Base-by-base conservation (phyloP, 2,113 vertebrate genomes). In the Trematocara variabile region DNA sequence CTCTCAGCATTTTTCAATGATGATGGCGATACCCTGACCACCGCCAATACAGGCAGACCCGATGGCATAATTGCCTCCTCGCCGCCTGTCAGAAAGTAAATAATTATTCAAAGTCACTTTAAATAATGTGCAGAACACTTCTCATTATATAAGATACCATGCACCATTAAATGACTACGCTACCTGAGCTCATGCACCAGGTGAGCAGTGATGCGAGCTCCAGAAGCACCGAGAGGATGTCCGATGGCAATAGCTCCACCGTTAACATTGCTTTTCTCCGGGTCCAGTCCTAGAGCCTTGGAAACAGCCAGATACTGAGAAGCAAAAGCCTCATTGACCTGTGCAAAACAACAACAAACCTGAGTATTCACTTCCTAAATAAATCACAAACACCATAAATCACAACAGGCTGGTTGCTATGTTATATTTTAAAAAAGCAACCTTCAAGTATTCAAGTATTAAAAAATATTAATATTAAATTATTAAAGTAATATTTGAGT, bases 261-360 rank as follows among this genome's bases (percentile, higher is more conserved):
- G 0, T 97, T 97, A 12, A 98, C 96, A 0, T 99, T 99, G 83
- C 94, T 98, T 56, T 98, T 99, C 33, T 97, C 97, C 2, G 96
- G 97, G 83, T 99, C 96, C 33, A 99, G 95, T 8, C 95, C 96
- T 81, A 99, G 88, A 75, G 89, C 95, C 44, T 97, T 98, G 58
- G 97, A 94, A 1, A 99, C 98, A 3, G 98, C 94, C 70, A 99
- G 91, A 88, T 97, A 99, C 91, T 99, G 99, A 13, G 99, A 18
- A 33, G 97, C 98, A 93, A 99, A 99, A 0, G 99, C 98, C 94
- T 99, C 99, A 4, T 99, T 99, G 65, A 99, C 98, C 99, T 99
- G 84, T 33, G 50, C 2, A 88, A 52, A 88, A 78, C 4, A 84
- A 39, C 92, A 39, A 2, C 56, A 79, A 3, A 44, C 37, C 12